phyloP scores from a whole-genome alignment of 2,113 vertebrate species.

The Pristiophorus japonicus region DNA sequence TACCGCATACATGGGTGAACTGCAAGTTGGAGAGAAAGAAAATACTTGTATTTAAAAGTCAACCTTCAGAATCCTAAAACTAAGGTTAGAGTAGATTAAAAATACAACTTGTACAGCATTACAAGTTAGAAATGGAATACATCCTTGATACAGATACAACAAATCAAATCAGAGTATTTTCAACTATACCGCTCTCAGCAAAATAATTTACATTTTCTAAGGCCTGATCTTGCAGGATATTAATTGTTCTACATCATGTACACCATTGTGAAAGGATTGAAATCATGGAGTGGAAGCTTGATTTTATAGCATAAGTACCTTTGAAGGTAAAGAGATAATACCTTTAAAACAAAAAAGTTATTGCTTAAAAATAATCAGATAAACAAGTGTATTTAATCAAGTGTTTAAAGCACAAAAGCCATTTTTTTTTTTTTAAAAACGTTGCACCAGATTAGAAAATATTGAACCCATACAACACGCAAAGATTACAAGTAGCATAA shows the following conservation, averaged over 20 bases:
- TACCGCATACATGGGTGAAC: neutral
- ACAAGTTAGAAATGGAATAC: neutral
- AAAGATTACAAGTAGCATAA: neutral
- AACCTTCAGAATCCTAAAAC: neutral
- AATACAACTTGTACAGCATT: neutral
- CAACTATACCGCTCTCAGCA: neutral
- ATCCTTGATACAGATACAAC: neutral
- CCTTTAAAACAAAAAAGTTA: too few relatives aligned
- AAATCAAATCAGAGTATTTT: slow-evolving; percentile 33
- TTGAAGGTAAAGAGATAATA: neutral
- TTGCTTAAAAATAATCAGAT: neutral
- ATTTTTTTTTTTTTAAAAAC: too few relatives aligned
- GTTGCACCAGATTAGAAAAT: neutral
- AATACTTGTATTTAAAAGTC: neutral
- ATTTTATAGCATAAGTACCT: neutral
- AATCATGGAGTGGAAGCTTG: neutral
- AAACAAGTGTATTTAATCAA: neutral
- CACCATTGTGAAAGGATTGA: neutral
- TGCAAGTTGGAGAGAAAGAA: neutral
- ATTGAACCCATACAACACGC: neutral
- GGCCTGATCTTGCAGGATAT: too few relatives aligned
- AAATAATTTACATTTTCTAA: neutral
- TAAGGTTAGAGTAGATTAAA: neutral
- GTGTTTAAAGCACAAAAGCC: neutral
- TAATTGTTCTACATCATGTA: neutral